phyloP scores from a whole-genome alignment of 2,888 invertebrate species.

The Folsomia candida region DNA sequence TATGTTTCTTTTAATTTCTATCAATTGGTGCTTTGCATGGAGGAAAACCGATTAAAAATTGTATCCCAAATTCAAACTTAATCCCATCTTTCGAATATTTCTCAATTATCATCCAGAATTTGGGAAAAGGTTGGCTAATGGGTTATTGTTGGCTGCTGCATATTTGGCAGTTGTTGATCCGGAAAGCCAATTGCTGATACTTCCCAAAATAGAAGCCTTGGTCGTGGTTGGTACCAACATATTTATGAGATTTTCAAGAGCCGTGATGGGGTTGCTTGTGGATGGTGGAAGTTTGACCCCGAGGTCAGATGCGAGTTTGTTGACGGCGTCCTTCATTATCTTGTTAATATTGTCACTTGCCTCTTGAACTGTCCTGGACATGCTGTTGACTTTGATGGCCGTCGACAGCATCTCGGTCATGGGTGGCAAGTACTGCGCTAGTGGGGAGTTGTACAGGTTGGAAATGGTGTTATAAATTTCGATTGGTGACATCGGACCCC shows the following conservation, averaged over 20 bases:
- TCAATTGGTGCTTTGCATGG: too few relatives aligned
- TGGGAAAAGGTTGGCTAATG: too few relatives aligned
- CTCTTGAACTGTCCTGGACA: constrained; percentile 6
- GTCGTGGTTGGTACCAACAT: not conserved
- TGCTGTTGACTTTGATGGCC: not conserved
- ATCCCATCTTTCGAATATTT: too few relatives aligned
- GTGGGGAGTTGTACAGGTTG: constrained; percentile 17
- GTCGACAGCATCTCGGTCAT: constrained; percentile 6
- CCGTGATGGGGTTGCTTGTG: not conserved
- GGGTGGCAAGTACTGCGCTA: constrained; percentile 21
- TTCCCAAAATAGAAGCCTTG: not conserved
- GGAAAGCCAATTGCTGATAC: not conserved
- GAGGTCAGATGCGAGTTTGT: constrained; percentile 2
- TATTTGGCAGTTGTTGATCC: not conserved
- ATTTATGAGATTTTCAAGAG: not conserved
- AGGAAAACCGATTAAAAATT: too few relatives aligned
- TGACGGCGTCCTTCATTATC: not conserved
- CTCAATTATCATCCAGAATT: too few relatives aligned
- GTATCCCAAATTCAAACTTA: too few relatives aligned
- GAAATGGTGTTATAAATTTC: constrained; percentile 9
- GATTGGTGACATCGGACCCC: not conserved
- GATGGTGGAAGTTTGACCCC: not conserved
- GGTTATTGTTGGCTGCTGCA: not conserved
- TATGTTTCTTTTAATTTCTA: too few relatives aligned
- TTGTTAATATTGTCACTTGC: not conserved